Conservation (phyloP, 2,797 vertebrate species). For the Etheostoma perlongum region DNA sequence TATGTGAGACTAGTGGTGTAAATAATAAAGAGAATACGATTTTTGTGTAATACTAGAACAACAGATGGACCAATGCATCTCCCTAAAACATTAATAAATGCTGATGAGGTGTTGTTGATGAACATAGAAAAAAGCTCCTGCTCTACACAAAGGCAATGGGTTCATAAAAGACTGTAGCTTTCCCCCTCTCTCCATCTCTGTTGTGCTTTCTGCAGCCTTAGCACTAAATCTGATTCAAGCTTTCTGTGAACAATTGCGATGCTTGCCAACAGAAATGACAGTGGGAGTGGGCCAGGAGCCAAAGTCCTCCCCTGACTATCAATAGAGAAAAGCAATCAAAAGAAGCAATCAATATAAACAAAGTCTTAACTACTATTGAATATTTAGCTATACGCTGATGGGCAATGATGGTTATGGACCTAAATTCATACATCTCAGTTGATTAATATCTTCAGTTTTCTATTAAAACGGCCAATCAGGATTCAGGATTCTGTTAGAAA, state of each 20-base stretch:
- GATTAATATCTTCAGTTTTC: constrained; percentile 66
- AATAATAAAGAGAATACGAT: constrained; percentile 19
- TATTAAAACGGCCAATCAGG: constrained; percentile 46
- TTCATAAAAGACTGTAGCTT: constrained; percentile 66
- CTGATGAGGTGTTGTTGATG: constrained; percentile 55
- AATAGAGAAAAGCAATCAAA: constrained; percentile 82
- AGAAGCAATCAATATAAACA: constrained; percentile 79
- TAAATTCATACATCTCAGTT: constrained; percentile 65
- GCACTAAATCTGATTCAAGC: constrained; percentile 86
- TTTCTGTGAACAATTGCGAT: constrained; percentile 79
- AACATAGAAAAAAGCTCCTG: constrained; percentile 60
- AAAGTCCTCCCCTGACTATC: constrained; percentile 78
- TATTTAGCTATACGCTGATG: constrained; percentile 67
- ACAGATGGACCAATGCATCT: constrained; percentile 46
- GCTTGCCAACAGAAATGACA: constrained; percentile 86
- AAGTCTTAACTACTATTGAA: constrained; percentile 83
- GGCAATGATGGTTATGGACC: constrained; percentile 71
- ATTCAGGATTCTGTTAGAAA: constrained; percentile 2
- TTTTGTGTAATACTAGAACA: constrained; percentile 19
- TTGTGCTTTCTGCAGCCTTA: constrained; percentile 83
- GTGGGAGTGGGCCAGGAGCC: constrained; percentile 77
- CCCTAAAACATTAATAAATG: constrained; percentile 43
- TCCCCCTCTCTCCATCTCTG: constrained; percentile 61
- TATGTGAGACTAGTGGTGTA: constrained; percentile 4
- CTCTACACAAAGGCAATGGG: constrained; percentile 59